Base-by-base conservation (phyloP, 1,140 invertebrate species). In the Drosophila quadrilineata region DNA sequence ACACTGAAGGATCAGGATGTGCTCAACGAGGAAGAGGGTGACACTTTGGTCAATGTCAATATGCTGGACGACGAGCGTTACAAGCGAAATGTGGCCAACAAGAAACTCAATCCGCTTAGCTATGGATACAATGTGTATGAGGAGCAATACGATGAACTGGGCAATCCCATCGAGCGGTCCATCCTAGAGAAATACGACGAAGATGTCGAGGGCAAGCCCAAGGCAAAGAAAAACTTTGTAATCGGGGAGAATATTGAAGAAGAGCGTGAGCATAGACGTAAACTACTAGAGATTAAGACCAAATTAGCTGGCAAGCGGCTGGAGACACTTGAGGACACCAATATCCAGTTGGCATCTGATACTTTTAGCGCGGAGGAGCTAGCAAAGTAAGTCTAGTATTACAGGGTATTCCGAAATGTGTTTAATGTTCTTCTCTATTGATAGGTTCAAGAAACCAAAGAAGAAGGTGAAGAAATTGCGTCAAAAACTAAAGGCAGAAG, bases 31-130 rank as follows among this genome's bases (percentile, higher is more conserved):
- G 95, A 98, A 43, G 94, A 95, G 46, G 93, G 93, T 2, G 98
- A 99, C 91, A 94, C 97, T 9, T 91, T 99, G 16, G 93, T 99
- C 16, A 99, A 99, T 92, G 96, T 99, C 1, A 99, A 99, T 90
- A 94, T 99, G 87, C 87, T 97, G 0, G 98, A 99, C 88, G 94
- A 98, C 80, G 98, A 99, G 90, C 92, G 93, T 46, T 97, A 97
- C 85, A 95, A 95, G 74, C 96, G 94, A 91, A 99, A 98, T 92
- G 91, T 96, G 36, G 92, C 95, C 64, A 94, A 95, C 77, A 96
- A 95, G 79, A 96, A 96, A 79, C 94, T 95, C 68, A 96, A 95
- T 89, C 93, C 92, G 35, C 92, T 92, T 24, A 97, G 95, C 75
- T 94, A 95, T 86, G 95, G 96, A 2, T 98, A 97, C 87, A 96